Evolutionary conservation across 2,888 invertebrate species (phyloP).

Genomic region (Melipona beecheii): DNA sequence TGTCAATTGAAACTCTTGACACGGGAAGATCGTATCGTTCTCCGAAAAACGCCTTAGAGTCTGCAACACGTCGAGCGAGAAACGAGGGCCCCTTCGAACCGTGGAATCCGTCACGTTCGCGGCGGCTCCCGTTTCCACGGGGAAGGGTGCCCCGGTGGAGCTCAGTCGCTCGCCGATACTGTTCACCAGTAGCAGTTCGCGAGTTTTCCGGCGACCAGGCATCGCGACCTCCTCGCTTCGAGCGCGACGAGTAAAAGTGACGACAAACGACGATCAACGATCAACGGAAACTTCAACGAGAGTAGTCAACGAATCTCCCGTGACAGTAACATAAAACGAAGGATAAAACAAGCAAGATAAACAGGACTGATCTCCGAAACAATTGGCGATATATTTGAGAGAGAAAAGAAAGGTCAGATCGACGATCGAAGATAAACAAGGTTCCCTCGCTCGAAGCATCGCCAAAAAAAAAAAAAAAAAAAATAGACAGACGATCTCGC

Average conservation of each 20-base stretch:
- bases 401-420: neutral
- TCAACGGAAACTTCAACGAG: neutral
- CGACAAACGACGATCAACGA: neutral
- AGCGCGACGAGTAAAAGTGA: constrained; percentile 6
- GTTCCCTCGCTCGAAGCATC: neutral
- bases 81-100: constrained; percentile 62
- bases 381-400: neutral
- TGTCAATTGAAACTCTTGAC: neutral
- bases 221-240: constrained; percentile 29
- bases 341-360: neutral
- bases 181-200: constrained; percentile 67
- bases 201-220: constrained; percentile 63
- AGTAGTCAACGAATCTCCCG: neutral
- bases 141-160: constrained; percentile 58
- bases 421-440: neutral
- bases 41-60: constrained; percentile 50
- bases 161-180: constrained; percentile 48
- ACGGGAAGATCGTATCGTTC: neutral
- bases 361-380: neutral
- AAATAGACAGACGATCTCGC: neutral
- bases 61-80: constrained; percentile 59
- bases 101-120: constrained; percentile 77
- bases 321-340: neutral
- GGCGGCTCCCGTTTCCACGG: constrained; percentile 64
- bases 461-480: no score